Conservation (phyloP, 2,113 vertebrate genomes). For the Onychorhynchus coronatus region DNA sequence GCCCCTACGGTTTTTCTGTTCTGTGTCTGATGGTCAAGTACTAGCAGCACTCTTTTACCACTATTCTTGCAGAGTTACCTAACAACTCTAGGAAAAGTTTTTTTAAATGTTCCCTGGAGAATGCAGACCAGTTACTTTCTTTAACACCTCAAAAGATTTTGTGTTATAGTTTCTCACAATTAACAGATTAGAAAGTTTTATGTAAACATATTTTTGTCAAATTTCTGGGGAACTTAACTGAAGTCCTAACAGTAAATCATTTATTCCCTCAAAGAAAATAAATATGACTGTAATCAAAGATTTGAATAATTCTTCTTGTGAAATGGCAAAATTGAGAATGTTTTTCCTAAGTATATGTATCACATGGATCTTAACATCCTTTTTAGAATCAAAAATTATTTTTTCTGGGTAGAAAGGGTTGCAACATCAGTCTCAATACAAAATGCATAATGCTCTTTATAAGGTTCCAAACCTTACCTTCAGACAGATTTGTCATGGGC, state of each 20-base stretch:
- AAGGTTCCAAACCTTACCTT: not conserved
- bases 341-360: not conserved
- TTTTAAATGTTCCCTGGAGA: not conserved
- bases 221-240: not conserved
- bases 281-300: not conserved
- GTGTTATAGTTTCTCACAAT: not conserved
- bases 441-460: fast-evolving
- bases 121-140: not conserved
- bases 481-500: not conserved
- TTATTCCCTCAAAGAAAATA: not conserved
- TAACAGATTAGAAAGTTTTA: not conserved
- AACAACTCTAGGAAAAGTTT: not conserved
- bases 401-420: not conserved
- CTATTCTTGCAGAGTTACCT: not conserved
- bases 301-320: not conserved
- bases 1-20: not conserved
- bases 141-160: not conserved
- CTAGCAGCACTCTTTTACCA: not conserved
- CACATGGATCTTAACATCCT: not conserved
- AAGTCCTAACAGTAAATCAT: not conserved
- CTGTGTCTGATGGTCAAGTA: not conserved
- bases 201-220: not conserved
- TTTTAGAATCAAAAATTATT: not conserved
- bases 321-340: not conserved
- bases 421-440: not conserved